Base-by-base conservation (phyloP, 2,113 vertebrate genomes). In the Tapirus terrestris region DNA sequence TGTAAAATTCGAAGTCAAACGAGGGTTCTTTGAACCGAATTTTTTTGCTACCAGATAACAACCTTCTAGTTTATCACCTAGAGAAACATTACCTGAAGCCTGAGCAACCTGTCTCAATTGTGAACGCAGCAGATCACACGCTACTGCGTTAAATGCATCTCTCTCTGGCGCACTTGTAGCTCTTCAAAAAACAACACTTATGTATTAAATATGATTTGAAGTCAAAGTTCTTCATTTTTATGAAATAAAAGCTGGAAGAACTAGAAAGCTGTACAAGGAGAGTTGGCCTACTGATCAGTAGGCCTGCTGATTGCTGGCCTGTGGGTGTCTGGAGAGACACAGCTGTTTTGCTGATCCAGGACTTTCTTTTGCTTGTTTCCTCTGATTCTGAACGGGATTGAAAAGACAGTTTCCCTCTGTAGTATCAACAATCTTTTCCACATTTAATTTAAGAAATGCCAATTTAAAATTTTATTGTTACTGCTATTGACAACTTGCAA, bases 371-470 rank as follows among this genome's bases (percentile, higher is more conserved):
- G 48, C 33, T 68, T 20, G 2, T 16, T 51, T 85, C 36, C 20
- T 88, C 25, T 2, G 3, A 91, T 51, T 91, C 60, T 95, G 48
- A 75, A 60, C 48, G 61, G 18, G 11, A 60, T 25, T 86, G 33
- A 67, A 56, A 91, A 8, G 8, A n/a, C 43, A 60, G 8, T 29
- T 93, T 96, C 16, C 53, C 36, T 92, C 13, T 80, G 65, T 83
- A 58, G 12, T 73, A 31, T 45, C 60, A 86, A 31, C 0, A 61
- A 56, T 31, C 39, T 43, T 86, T 73, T 68, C 0, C 31, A 63
- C 48, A 53, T 77, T 84, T 93, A 73, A 96, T 80, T 85, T 77
- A 90, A 93, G 33, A 91, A 96, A 95, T 82, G 31, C 31, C 51
- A 85, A 23, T 1, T 29, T 23, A 76, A 96, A 51, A 2, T 79